Percentiles rank a stretch among this genome's conserved stretches.
Conservation (phyloP, 2,113 vertebrate genomes). For the Vulpes lagopus region DNA sequence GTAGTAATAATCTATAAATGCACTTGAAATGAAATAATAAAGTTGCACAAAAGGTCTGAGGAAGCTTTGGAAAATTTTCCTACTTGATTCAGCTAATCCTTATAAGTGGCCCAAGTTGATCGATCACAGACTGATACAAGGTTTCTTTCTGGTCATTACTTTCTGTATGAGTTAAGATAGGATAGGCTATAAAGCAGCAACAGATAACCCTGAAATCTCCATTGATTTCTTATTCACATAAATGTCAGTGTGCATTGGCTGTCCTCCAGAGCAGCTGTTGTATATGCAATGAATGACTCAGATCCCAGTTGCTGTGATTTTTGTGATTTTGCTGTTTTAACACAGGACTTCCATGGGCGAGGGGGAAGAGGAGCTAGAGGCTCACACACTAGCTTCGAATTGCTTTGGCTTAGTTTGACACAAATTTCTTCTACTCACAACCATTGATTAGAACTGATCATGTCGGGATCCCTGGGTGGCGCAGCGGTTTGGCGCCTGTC, state of each 20-base stretch:
- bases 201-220: background rate
- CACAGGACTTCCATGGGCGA: background rate
- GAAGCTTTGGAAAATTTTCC: slow-evolving; percentile 2
- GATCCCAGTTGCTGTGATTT: background rate
- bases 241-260: background rate
- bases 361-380: background rate
- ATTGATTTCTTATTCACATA: background rate
- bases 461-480: no score
- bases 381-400: background rate
- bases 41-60: background rate
- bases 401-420: background rate
- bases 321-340: background rate
- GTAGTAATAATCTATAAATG: background rate
- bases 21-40: slow-evolving; percentile 29
- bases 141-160: slow-evolving; percentile 8
- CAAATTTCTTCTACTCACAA: background rate
- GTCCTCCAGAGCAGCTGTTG: background rate
- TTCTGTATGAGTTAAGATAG: background rate
- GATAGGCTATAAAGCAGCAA: background rate
- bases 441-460: background rate
- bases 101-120: background rate
- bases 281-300: background rate
- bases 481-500: no score
- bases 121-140: background rate
- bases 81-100: background rate